Base-by-base conservation (phyloP, 2,888 invertebrate genomes). In the Parnassius smintheus region DNA sequence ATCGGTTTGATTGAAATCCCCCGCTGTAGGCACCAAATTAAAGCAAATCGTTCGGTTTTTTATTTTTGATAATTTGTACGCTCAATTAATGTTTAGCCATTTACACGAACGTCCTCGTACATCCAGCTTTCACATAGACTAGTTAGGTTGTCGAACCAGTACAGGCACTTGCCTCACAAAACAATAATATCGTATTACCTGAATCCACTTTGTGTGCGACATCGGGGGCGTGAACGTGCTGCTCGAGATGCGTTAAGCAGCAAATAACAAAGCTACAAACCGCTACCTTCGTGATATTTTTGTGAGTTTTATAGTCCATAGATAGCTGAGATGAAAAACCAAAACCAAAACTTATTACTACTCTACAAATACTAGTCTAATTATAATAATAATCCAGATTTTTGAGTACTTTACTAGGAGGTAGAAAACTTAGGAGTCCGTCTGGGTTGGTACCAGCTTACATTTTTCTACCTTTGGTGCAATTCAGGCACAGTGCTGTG, bases 141-240 rank as follows among this genome's bases (percentile, higher is more conserved):
- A 85, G 81, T 70, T 80, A 84, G 86, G 83, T 87, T 86, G 86
- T 78, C 85, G 85, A 88, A 88, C 87, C 79, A 82, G 72, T 41
- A 53, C 76, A 68, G 65, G 72, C 72, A 74, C 68, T 41, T 60
- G 74, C 68, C 69, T 65, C 68, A 90, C 88, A 90, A 91, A 78
- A 72, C 81, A 68, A 62, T 58, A 65, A 76, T 81, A 84, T 91
- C 80, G 68, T 57, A 72, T 91, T 86, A 79, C 90, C 65, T 73
- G 78, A 70, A 72, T 74, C 69, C 77, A 85, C 82, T 85, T 85
- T 86, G 85, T 86, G 72, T 69, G 74, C 68, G 75, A 66, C 78
- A 84, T 85, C 78, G 83, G 74, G 83, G 80, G 82, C 88, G 80
- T 85, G 82, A 86, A 85, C 77, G 73, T 69, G 66, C 67, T 59